Evolutionary conservation across 2,113 vertebrate species (phyloP).

Genomic region (Procavia capensis): DNA sequence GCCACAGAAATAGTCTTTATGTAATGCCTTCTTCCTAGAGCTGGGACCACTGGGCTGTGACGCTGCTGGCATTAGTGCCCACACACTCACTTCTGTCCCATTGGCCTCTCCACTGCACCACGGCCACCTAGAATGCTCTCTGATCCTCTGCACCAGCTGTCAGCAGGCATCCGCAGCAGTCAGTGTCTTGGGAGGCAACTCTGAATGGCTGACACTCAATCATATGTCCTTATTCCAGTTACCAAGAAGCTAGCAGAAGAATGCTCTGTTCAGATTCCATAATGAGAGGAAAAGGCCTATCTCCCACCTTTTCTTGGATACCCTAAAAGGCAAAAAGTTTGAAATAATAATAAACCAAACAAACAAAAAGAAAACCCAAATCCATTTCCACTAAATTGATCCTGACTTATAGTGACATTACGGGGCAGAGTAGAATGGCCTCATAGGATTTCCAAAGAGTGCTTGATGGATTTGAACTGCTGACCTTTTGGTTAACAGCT

Average conservation of each 20-base stretch:
- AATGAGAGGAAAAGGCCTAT: not conserved
- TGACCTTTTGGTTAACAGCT: too few species aligned
- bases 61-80: not conserved
- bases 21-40: fast-evolving
- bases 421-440: too few species aligned
- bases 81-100: not conserved
- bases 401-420: too few species aligned
- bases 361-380: too few species aligned
- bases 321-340: not conserved
- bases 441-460: too few species aligned
- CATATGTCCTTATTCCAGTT: not conserved
- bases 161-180: too few species aligned
- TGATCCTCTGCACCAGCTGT: not conserved
- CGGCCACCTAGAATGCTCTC: not conserved
- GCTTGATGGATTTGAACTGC: too few species aligned
- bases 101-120: not conserved
- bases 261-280: not conserved
- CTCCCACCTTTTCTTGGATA: not conserved
- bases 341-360: not conserved
- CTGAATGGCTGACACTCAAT: not conserved
- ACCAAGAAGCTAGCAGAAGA: not conserved
- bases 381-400: too few species aligned
- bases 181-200: too few species aligned
- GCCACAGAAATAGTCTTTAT: not conserved
- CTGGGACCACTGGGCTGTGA: fast-evolving